Percentiles rank a stretch among this genome's conserved stretches.
phyloP scores from a whole-genome alignment of 2,113 vertebrate species.

The Festucalex cinctus region DNA sequence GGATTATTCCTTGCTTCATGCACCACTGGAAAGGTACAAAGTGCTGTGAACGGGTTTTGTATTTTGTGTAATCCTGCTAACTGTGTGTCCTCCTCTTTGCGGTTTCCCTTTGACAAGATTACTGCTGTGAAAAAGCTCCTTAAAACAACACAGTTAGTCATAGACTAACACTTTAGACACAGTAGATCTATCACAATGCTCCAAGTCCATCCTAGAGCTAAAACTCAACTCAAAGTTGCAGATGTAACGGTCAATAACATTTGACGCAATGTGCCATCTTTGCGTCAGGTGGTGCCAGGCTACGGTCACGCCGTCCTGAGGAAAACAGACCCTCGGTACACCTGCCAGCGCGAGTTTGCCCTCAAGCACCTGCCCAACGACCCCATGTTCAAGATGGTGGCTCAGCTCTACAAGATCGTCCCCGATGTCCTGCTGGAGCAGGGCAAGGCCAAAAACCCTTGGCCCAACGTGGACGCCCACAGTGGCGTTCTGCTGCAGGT shows the following conservation, averaged over 20 bases:
- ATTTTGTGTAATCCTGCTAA: too few relatives aligned
- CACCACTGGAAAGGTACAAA: too few relatives aligned
- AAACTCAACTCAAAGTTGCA: not conserved
- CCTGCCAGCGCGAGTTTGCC: slow-evolving; percentile 91
- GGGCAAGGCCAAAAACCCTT: slow-evolving; percentile 97
- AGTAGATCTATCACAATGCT: not conserved
- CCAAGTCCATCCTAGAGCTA: not conserved
- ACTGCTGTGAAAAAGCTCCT: not conserved
- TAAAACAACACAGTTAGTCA: not conserved
- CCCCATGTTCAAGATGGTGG: slow-evolving; percentile 90
- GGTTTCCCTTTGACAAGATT: not conserved
- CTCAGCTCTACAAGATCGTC: slow-evolving; percentile 95
- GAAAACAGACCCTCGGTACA: slow-evolving; percentile 92
- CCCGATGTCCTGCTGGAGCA: slow-evolving; percentile 92
- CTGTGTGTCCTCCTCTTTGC: too few relatives aligned
- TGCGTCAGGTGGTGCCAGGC: slow-evolving; percentile 84
- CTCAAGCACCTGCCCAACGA: slow-evolving; percentile 93
- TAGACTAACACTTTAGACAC: not conserved
- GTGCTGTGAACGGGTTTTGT: too few relatives aligned
- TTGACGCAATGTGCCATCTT: not conserved
- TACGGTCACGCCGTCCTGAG: slow-evolving; percentile 92
- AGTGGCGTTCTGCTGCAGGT: slow-evolving; percentile 97
- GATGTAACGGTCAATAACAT: not conserved
- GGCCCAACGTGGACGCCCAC: slow-evolving; percentile 97
- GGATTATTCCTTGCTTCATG: too few relatives aligned